Base-by-base conservation (phyloP, 2,888 invertebrate genomes). In the Caenorhabditis sp. region DNA sequence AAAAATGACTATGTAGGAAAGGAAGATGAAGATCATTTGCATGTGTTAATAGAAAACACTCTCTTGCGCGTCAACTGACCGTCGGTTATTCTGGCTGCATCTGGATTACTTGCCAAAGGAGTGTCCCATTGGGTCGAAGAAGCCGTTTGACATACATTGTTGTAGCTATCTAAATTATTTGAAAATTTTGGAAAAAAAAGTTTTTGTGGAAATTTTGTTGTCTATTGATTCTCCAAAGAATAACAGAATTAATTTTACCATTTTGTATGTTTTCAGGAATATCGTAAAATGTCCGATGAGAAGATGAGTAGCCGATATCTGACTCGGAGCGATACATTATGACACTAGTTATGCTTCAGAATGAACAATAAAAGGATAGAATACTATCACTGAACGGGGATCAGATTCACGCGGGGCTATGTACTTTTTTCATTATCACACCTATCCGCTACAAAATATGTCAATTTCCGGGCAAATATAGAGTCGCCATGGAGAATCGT, bases 101-200 rank as follows among this genome's bases (percentile, higher is more conserved):
- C 76, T 13, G 65, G 70, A 50, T 65, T 71, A 47, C 20, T 64
- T 37, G 71, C 32, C 20, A 81, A 65, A 8, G 81, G 55, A 35
- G 76, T 76, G 50, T 81, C 81, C 81, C 81, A 81, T 70, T 81
- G 81, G 9, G 68, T 69, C 20, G 80, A 55, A 15, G 76, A 26
- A 47, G 76, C 61, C 2, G 76, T 60, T 28, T 81, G 81, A n/a
- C 81, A 81, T n/a, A 81, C 61, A 22, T 67, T 71, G 47, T 51
- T 76, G 60, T 81, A 81, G 47, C 37, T 65, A 24, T 81, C 81
- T 81, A 67, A 24, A 81, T 74, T 22, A 26, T 20, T 22, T 50
- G 56, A 56, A n/a, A 56, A 3, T 13, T 32, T 35, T 44, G 22
- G 22, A 13, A 18, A 9, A 8, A 56, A 18, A n/a, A n/a, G n/a